These are phyloP conservation scores for Holacanthella duospinosa DNA, from an alignment of 2,888 invertebrate genomes.

Conservation along the genomic window DNA sequence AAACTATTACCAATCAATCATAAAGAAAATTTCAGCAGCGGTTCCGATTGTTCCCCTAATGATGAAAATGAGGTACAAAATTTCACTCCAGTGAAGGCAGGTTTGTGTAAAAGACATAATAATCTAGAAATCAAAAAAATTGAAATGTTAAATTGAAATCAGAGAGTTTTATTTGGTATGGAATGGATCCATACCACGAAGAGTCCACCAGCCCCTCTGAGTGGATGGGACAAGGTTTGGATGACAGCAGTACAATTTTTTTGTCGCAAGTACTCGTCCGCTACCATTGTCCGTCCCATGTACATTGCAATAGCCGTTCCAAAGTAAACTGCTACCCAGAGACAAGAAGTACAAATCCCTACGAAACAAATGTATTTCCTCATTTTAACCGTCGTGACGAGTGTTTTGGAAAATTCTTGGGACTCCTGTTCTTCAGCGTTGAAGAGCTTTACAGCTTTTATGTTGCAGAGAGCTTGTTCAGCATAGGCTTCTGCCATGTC, in stretches of 20 bases:
- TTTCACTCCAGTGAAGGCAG: neutral
- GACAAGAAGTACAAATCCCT: slow-evolving; percentile 7
- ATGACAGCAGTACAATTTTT: neutral
- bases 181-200: too few species aligned
- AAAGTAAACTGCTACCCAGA: slow-evolving; percentile 17
- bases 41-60: neutral
- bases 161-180: too few species aligned
- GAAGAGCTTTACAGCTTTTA: slow-evolving; percentile 25
- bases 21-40: slow-evolving; percentile 18
- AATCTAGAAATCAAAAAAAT: too few species aligned
- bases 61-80: neutral
- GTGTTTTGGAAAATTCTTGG: neutral
- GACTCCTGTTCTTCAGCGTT: slow-evolving; percentile 18
- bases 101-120: neutral
- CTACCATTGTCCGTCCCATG: slow-evolving; percentile 2
- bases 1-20: slow-evolving; percentile 27
- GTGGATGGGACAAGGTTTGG: neutral
- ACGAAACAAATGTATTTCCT: slow-evolving; percentile 10
- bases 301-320: neutral
- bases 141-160: neutral
- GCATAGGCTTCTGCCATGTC: slow-evolving; percentile 11
- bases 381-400: slow-evolving; percentile 13
- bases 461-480: slow-evolving; percentile 19
- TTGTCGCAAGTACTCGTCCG: too few species aligned
- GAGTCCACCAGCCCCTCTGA: slow-evolving; percentile 10